phyloP scores from a whole-genome alignment of 1,140 invertebrate species.

The Ditylenchus dipsaci region DNA sequence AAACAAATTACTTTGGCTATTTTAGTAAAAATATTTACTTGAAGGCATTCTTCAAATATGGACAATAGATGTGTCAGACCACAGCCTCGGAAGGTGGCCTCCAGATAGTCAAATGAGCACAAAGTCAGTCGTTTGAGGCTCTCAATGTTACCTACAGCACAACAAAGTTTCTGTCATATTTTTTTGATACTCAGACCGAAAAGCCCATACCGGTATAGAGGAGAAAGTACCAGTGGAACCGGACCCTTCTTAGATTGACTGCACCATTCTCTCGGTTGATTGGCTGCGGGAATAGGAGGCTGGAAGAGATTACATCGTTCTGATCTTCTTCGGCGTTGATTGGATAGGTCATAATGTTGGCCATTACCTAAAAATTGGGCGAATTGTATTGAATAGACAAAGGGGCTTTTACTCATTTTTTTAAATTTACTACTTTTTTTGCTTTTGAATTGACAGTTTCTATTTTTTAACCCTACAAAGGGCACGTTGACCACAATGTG shows the following conservation, averaged over 20 bases:
- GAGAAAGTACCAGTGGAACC: conserved; percentile 54
- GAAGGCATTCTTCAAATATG: conserved; percentile 53
- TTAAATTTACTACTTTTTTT: too few species aligned
- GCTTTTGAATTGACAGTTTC: too few species aligned
- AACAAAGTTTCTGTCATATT: conserved; percentile 1
- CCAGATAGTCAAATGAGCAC: conserved; percentile 56
- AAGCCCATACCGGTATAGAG: conserved; percentile 50
- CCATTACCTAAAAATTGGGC: not conserved
- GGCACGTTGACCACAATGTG: too few species aligned
- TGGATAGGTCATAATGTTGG: not conserved
- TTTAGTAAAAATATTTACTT: not conserved
- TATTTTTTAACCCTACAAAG: too few species aligned
- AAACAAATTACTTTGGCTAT: too few species aligned
- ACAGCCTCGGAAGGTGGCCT: conserved; percentile 45
- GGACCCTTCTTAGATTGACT: conserved; percentile 42
- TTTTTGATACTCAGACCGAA: too few species aligned
- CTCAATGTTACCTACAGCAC: conserved; percentile 52
- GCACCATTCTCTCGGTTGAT: conserved; percentile 41
- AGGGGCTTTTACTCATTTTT: too few species aligned
- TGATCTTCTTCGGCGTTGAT: conserved; percentile 13
- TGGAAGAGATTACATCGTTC: conserved; percentile 20
- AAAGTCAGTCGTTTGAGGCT: conserved; percentile 46
- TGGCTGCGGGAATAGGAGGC: conserved; percentile 25
- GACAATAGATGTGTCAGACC: conserved; percentile 49
- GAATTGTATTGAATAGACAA: too few species aligned